Evolutionary conservation across 2,888 invertebrate species (phyloP).

Genomic region (Tachina lurida): DNA sequence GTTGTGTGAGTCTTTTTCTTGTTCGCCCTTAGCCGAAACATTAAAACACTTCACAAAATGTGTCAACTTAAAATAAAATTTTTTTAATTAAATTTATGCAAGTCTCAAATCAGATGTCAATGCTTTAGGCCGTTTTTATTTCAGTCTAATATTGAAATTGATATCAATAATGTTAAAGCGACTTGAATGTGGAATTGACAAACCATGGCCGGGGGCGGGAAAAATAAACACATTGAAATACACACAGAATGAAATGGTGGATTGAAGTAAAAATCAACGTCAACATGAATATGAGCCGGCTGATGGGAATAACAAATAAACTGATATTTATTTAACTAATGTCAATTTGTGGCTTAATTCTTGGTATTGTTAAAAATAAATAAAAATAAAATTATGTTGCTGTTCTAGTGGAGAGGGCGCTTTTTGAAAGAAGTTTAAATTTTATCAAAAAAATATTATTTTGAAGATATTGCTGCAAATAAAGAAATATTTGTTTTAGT

Average conservation of each 20-base stretch:
- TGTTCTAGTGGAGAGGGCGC: not conserved
- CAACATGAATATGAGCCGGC: constrained; percentile 24
- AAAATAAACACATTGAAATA: constrained; percentile 24
- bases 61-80: constrained; percentile 50
- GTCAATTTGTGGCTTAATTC: constrained; percentile 37
- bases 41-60: not conserved
- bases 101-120: constrained; percentile 40
- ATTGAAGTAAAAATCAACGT: constrained; percentile 21
- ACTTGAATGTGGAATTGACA: constrained; percentile 53
- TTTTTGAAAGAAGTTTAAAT: not conserved
- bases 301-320: constrained; percentile 48
- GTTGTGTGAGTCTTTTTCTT: no score
- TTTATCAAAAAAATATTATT: not conserved
- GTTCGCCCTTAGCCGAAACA: no score
- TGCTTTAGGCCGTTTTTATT: constrained; percentile 25
- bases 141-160: constrained; percentile 37
- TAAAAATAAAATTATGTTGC: not conserved
- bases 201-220: constrained; percentile 47
- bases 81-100: constrained; percentile 42
- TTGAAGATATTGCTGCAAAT: not conserved
- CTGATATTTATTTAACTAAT: constrained; percentile 61
- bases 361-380: constrained; percentile 22
- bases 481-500: not conserved
- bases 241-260: not conserved
- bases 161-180: constrained; percentile 36